Evolutionary conservation across 2,113 vertebrate genomes (phyloP), one percentile per base, ranked within the genome.

Genomic region (Forbesichthys agassizii): DNA sequence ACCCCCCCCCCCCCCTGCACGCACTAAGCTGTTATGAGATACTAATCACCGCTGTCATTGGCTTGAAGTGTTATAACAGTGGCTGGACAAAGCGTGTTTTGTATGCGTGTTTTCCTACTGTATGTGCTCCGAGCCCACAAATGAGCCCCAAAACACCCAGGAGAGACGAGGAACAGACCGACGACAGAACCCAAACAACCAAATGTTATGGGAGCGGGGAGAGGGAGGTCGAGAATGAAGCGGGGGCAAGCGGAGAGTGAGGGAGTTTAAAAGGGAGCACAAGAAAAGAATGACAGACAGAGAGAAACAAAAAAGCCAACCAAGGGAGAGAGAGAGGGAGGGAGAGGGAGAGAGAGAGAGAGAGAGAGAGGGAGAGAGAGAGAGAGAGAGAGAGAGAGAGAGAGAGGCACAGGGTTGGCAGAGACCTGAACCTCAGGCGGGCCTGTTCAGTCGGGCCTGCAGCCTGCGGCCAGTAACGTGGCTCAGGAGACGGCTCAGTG

Each of bases 151-250:
- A 87, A 85, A 79, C 82, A 82, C 78, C 74, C 84, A 20, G 56
- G 75, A 80, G 74, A 82, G 77, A 85, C 75, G 82, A 86, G 86
- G 63, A 82, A 82, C 80, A 83, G 82, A 69, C 71, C 55, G 5
- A 49, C 59, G 81, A 71, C 73, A 49, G 77, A 88, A 89, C 77
- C 81, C 71, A 77, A 86, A 87, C 82, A 84, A 78, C 77, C 69
- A 61, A 52, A 70, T 72, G 80, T 80, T 83, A 64, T 61, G 76
- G 81, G 73, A 66, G 54, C 52, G 71, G 27, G 72, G 75, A 74
- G 73, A 70, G 46, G 48, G 13, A 52, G 52, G 48, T 54, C 16
- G 55, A 48, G 48, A 27, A 33, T 1, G 11, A 33, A 61, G 59
- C 48, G 20, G 57, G 83, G 74, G 66, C 33, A 64, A 16, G 20